These are phyloP conservation scores for Ferrisia virgata DNA, from an alignment of 2,888 invertebrate species.

Conservation along the genomic window DNA sequence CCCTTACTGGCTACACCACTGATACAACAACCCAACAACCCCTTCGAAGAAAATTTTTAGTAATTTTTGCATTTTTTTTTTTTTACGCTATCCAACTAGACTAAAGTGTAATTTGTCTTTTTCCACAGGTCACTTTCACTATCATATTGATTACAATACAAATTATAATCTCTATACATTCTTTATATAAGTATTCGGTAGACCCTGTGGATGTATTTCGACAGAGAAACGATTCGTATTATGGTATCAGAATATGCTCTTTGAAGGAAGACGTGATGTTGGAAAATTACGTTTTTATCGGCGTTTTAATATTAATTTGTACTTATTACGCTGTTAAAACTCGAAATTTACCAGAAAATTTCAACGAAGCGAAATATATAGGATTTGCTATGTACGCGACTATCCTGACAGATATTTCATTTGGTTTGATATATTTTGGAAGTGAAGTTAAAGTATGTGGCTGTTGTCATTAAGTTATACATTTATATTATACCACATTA, in stretches of 20 bases:
- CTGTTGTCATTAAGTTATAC: neutral
- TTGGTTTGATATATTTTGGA: constrained; percentile 72
- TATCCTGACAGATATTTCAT: constrained; percentile 74
- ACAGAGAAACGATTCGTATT: neutral
- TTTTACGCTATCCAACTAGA: no score
- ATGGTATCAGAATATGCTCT: neutral
- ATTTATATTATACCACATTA: neutral
- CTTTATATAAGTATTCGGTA: neutral
- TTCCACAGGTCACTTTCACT: neutral
- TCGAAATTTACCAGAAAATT: constrained; percentile 76
- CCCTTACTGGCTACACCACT: no score
- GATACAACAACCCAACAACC: no score
- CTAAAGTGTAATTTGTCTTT: neutral
- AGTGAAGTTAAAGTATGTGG: constrained; percentile 54
- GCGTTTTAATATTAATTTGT: constrained; percentile 68
- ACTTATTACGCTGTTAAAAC: constrained; percentile 75
- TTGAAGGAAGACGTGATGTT: constrained; percentile 52
- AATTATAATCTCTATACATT: neutral
- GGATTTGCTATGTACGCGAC: constrained; percentile 80
- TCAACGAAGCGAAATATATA: constrained; percentile 72
- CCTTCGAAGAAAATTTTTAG: no score
- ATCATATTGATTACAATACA: neutral
- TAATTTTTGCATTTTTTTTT: no score
- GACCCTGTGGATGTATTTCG: neutral
- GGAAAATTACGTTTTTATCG: constrained; percentile 65